These are phyloP conservation scores for Ornithoptera priamus DNA, from an alignment of 2,888 invertebrate species.

Conservation along the genomic window DNA sequence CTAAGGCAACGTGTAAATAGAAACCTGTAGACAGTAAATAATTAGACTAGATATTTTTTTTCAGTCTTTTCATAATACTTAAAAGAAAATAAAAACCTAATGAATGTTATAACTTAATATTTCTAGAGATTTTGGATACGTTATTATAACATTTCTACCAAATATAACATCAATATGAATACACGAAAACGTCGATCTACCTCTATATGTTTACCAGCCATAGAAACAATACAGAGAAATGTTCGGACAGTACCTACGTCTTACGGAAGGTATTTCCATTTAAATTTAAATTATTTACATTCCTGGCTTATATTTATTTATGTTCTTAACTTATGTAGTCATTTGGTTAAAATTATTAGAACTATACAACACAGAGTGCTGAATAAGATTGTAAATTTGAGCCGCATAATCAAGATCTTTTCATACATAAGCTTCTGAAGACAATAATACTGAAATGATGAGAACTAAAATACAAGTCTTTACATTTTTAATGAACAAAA, in stretches of 20 bases:
- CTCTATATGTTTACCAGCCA: slow-evolving; percentile 57
- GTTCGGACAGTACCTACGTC: slow-evolving; percentile 55
- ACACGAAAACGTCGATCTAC: slow-evolving; percentile 37
- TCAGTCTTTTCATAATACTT: neutral
- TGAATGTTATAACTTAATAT: neutral
- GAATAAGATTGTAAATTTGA: too few species aligned
- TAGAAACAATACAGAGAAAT: slow-evolving; percentile 67
- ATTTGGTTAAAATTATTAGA: neutral
- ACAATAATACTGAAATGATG: too few species aligned
- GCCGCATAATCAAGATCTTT: too few species aligned
- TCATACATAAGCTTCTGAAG: too few species aligned
- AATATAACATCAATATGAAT: slow-evolving; percentile 30
- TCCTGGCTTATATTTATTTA: neutral
- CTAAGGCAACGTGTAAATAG: slow-evolving; percentile 5
- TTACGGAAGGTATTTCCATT: slow-evolving; percentile 47
- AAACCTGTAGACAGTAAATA: neutral
- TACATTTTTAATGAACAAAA: too few species aligned
- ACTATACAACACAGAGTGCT: neutral
- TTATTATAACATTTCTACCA: neutral
- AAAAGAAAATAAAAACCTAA: neutral
- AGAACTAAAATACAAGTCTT: too few species aligned
- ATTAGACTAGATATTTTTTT: neutral
- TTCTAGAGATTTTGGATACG: neutral
- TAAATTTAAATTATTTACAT: neutral
- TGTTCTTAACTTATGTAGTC: neutral